Base-by-base conservation (phyloP, 2,797 vertebrate species). In the Cirrhinus mrigala region DNA sequence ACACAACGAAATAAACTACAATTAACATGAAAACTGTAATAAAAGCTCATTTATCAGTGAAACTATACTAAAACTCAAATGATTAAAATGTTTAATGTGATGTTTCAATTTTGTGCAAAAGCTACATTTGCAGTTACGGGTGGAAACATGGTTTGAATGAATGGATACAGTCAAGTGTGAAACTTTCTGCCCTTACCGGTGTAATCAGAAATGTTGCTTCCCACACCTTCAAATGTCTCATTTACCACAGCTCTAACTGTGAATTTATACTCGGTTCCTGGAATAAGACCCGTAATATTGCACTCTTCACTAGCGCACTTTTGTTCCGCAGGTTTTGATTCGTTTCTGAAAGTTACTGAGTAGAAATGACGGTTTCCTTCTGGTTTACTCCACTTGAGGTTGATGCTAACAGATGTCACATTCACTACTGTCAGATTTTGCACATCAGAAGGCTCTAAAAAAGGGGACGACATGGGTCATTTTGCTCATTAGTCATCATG, bases 121-220 rank as follows among this genome's bases (percentile, higher is more conserved):
- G 69, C 48, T 27, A 0, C 0, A 50, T 74, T 11, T 52, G 9
- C 15, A 27, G 1, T 3, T 29, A 18, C 7, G 27, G 6, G 1
- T n/a, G 52, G 11, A n/a, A 77, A 77, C 20, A 58, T 11, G 1
- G 14, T 37, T 68, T 50, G 9, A 4, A 14, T 37, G 8, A 10
- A 24, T 11, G 9, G 0, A 85, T 15, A 5, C 1, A 11, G 75
- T 16, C 2, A 62, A 54, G 16, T 14, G 52, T 60, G 1, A 24
- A 33, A 4, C 11, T 3, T 27, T 20, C 22, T 71, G 44, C 48
- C 90, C 93, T 93, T 83, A 95, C 94, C 91, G 37, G 93, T 95
- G 22, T 82, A 90, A 0, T 0, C 0, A 0, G 0, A 0, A 29
- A 82, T 6, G 6, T 0, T 15, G 0, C 3, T 11, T 0, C 18